Base-by-base conservation (phyloP, 1,140 invertebrate species). In the Amyelois transitella region DNA sequence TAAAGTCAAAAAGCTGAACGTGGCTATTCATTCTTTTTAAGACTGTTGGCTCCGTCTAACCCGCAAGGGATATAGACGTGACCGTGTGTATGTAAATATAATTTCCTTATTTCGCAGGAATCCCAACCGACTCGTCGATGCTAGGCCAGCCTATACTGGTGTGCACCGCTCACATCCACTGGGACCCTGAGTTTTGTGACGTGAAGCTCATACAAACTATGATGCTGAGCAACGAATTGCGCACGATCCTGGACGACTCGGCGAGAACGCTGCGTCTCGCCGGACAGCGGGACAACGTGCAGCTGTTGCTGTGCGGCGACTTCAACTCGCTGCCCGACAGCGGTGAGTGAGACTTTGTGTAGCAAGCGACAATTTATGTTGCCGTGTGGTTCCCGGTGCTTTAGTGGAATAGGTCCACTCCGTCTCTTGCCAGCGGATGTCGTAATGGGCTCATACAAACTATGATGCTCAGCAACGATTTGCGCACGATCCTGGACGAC, bases 151-250 rank as follows among this genome's bases (percentile, higher is more conserved):
- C 95, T 19, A 90, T 99, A 55, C 90, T 99, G 55, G 97, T 99
- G 21, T 98, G 97, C 78, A 99, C 98, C 3, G 98, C 98, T 25
- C 99, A 99, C 88, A 98, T 99, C 59, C 98, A 99, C 88, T 99
- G 98, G 99, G 98, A 99, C 91, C 99, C 99, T 1, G 98, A 99
- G 89, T 99, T 95, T 84, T 99, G 97, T 77, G 99, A 99, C 88
- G 99, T 99, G n/a, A 99, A 99, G 89, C 91, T 99, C 0, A 99
- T 99, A 61, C 99, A 99, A 88, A 99, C 96, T 18, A 99, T 99
- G 96, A 99, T 99, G 98, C 89, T 99, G 58, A 96, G 97, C 88
- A 96, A 97, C 81, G 98, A 99, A 88, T 87, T 96, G 55, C 92
- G 94, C 70, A 91, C 91, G 44, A 96, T 97, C 66, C 90, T 96